Evolutionary conservation across 2,797 vertebrate genomes (phyloP).

Genomic region (Coilia nasus): DNA sequence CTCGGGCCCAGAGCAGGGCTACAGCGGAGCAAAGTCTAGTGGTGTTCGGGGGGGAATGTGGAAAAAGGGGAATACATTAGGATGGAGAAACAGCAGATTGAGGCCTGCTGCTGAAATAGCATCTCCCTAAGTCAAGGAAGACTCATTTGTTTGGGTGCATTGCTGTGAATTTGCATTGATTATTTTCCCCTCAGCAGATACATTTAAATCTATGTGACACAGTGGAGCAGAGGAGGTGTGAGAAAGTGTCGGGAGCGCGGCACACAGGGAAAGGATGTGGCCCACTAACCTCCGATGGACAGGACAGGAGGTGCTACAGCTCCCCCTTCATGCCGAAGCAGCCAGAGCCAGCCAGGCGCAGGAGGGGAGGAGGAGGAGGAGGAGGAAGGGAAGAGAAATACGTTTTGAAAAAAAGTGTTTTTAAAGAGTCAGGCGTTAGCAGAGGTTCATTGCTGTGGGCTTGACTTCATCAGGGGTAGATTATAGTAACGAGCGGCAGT

Average conservation of each 20-base stretch:
- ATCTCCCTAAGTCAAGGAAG: slow-evolving; percentile 89
- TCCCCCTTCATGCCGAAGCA: slow-evolving; percentile 94
- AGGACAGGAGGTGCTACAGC: slow-evolving; percentile 89
- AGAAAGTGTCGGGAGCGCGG: slow-evolving; percentile 73
- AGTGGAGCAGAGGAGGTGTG: slow-evolving; percentile 77
- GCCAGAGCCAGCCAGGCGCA: slow-evolving; percentile 65
- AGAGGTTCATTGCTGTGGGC: not conserved
- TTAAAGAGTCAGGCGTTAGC: not conserved
- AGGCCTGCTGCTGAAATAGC: slow-evolving; percentile 72
- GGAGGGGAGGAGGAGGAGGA: too few species aligned
- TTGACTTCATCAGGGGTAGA: not conserved
- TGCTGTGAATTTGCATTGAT: slow-evolving; percentile 96
- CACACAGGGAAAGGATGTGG: not conserved
- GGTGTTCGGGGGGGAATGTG: slow-evolving; percentile 66
- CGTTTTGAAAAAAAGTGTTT: not conserved
- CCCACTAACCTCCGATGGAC: slow-evolving; percentile 72
- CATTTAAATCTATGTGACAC: slow-evolving; percentile 90
- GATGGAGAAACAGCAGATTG: slow-evolving; percentile 45
- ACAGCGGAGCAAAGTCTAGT: slow-evolving; percentile 72
- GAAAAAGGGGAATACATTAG: not conserved
- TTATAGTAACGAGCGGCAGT: not conserved
- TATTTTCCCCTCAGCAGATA: slow-evolving; percentile 93
- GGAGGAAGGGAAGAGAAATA: not conserved
- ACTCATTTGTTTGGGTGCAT: slow-evolving; percentile 81
- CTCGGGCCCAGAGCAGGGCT: slow-evolving; percentile 67